Evolutionary conservation across 2,888 invertebrate species (phyloP).

Genomic region (Apotomis betuletana): DNA sequence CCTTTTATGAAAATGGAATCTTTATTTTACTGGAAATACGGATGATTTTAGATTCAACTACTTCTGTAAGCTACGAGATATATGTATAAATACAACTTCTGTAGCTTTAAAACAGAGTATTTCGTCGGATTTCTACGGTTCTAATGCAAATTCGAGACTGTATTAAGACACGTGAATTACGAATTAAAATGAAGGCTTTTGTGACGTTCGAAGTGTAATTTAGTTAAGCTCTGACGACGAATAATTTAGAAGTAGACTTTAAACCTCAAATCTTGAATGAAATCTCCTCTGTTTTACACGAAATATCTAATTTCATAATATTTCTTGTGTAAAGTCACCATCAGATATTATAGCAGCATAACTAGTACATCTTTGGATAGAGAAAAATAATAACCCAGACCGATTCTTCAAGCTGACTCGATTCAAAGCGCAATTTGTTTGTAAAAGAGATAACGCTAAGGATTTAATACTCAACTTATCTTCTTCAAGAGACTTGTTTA

Average conservation of each 20-base stretch:
- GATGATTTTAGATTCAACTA: background rate
- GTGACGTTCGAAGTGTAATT: slow-evolving; percentile 5
- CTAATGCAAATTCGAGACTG: slow-evolving; percentile 58
- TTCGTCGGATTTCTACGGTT: slow-evolving; percentile 50
- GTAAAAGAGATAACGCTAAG: slow-evolving; percentile 11
- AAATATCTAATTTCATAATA: background rate
- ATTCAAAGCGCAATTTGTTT: slow-evolving; percentile 4
- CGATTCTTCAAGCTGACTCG: background rate
- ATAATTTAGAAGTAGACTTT: slow-evolving; percentile 7
- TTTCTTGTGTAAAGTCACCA: too few relatives aligned
- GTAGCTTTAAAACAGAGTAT: slow-evolving; percentile 19
- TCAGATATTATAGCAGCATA: too few relatives aligned
- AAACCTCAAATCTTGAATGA: background rate
- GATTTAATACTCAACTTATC: slow-evolving; percentile 27
- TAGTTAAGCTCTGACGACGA: slow-evolving; percentile 2
- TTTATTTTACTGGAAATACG: background rate
- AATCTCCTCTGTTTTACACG: background rate
- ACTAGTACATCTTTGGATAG: background rate
- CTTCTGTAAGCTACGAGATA: background rate
- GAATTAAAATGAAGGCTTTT: slow-evolving; percentile 29
- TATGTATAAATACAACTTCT: background rate
- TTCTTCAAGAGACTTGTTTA: slow-evolving; percentile 31
- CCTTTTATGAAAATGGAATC: background rate
- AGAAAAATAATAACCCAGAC: background rate
- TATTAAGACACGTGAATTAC: slow-evolving; percentile 53